Evolutionary conservation across 1,140 invertebrate genomes (phyloP).

Genomic region (Sipha flava): DNA sequence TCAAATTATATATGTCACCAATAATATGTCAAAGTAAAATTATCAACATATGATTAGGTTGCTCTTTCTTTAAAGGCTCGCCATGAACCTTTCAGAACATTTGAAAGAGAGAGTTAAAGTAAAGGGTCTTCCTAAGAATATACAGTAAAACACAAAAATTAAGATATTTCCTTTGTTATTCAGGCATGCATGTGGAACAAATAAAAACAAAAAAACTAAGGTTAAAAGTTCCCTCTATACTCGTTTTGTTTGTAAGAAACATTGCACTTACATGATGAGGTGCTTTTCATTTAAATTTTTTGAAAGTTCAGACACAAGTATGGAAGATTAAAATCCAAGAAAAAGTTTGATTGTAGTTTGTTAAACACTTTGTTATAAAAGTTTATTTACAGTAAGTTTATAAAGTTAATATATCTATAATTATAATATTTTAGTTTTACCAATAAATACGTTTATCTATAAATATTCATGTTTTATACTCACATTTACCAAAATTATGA

Average conservation of each 20-base stretch:
- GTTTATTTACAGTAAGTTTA: background rate
- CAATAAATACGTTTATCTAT: background rate
- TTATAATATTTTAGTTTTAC: background rate
- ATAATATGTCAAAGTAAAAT: background rate
- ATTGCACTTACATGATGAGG: too few relatives aligned
- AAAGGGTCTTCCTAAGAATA: background rate
- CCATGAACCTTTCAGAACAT: background rate
- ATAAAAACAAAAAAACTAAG: background rate
- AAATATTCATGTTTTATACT: background rate
- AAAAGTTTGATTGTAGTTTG: too few relatives aligned
- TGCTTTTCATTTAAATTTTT: background rate
- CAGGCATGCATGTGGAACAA: background rate
- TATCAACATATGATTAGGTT: background rate
- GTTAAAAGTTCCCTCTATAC: background rate
- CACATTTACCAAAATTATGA: background rate
- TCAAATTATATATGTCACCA: background rate
- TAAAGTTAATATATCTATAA: too few relatives aligned
- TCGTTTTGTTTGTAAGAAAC: too few relatives aligned
- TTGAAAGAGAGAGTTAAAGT: background rate
- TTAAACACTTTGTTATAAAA: too few relatives aligned
- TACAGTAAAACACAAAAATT: background rate
- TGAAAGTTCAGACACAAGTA: background rate
- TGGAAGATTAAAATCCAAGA: background rate
- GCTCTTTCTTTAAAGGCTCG: background rate
- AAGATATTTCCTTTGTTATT: background rate